Conservation (phyloP, 1,140 invertebrate species). For the Plutomurus gul region DNA sequence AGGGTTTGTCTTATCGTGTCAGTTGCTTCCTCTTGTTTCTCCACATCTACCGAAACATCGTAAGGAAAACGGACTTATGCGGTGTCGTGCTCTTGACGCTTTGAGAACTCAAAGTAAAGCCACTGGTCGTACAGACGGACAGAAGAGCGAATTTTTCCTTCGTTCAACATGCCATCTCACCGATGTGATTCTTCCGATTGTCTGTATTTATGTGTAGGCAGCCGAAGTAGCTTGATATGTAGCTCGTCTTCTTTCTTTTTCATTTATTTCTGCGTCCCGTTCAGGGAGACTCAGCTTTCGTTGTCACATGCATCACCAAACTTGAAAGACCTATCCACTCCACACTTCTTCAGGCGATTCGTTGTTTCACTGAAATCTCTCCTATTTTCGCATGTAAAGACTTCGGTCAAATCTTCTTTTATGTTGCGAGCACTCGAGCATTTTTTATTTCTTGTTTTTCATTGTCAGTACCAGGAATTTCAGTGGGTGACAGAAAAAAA, state of each 20-base stretch:
- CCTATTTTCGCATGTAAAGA: too few relatives aligned
- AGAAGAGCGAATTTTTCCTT: not conserved
- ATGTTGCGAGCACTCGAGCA: not conserved
- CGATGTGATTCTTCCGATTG: not conserved
- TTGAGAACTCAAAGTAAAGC: not conserved
- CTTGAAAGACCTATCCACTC: not conserved
- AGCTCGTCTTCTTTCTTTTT: too few relatives aligned
- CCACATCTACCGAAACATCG: not conserved
- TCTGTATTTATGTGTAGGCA: not conserved
- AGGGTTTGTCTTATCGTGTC: too few relatives aligned
- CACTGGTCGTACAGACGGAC: conserved; percentile 12
- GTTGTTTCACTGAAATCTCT: too few relatives aligned
- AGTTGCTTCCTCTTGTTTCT: too few relatives aligned
- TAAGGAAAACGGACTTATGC: not conserved
- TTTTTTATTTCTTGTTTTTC: too few relatives aligned
- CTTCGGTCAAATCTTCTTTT: too few relatives aligned
- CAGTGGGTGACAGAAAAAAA: too few relatives aligned
- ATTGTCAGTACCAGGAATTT: too few relatives aligned
- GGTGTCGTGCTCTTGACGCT: not conserved
- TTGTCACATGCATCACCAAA: not conserved
- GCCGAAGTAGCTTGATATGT: too few relatives aligned
- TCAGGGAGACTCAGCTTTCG: not conserved
- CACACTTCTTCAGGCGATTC: not conserved
- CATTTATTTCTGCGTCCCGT: not conserved
- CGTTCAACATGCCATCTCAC: not conserved